Base-by-base conservation (phyloP, 1,140 invertebrate genomes). In the Atta cephalotes region DNA sequence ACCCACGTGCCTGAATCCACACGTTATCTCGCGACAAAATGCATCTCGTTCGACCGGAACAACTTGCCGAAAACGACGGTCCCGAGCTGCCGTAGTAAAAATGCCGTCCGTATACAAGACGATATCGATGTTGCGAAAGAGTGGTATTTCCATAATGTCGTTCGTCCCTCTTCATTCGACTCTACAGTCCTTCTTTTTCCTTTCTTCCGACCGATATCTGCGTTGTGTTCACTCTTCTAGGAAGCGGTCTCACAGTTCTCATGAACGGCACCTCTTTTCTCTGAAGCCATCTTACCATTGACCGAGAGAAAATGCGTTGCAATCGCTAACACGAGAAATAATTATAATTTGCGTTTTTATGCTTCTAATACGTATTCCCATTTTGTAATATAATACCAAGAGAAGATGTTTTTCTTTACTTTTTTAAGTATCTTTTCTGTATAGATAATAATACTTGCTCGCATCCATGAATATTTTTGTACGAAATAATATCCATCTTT, bases 181-280 rank as follows among this genome's bases (percentile, higher is more conserved):
- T 28, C 25, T 82, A 28, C n/a, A 39, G 16, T 87, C 49, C 51
- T 56, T 74, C 80, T 88, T 87, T 70, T 70, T 70, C 39, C 62
- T 85, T 88, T 90, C 88, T 86, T 68, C 51, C 56, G 51, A 10
- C 21, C 45, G 62, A 86, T 78, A 89, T 86, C 91, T 84, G 87
- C 86, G 84, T 82, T 79, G 79, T 72, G 66, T 86, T 89, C 90
- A 86, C 6, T 68, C 81, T 94, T 94, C 93, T 92, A 58, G 82
- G 93, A 94, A 94, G 91, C 72, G 77, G 88, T 90, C 89, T 88
- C 91, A 90, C 80, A 90, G 91, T 94, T 94, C 93, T 91, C 92
- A 93, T 91, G 90, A 94, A 94, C 89, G 88, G 87, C 80, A 89
- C 85, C 86, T 90, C 90, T 93, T 94, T 94, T 94, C 93, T 92